A percentile compares a stretch with the other conserved stretches of the same genome.
phyloP scores from a whole-genome alignment of 1,140 invertebrate species.

The Gyrodactylus salaris region DNA sequence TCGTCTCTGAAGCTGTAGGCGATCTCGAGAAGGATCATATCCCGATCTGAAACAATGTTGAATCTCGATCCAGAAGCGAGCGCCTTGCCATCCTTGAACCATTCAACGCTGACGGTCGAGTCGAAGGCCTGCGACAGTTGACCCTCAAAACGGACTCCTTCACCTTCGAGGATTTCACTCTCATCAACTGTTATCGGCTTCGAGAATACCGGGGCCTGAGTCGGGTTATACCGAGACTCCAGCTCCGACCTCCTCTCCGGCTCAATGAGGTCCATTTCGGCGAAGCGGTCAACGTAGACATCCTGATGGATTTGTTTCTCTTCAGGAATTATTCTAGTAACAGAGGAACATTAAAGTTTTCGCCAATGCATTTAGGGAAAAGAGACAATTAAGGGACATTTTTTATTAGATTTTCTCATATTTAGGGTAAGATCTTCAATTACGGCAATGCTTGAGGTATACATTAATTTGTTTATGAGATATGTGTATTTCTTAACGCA shows the following conservation, averaged over 20 bases:
- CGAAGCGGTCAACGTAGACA: neutral
- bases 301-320: neutral
- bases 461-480: too few relatives aligned
- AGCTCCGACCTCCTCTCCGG: neutral
- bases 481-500: too few relatives aligned
- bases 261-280: neutral
- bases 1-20: neutral
- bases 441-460: too few relatives aligned
- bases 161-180: neutral
- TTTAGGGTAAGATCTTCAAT: too few relatives aligned
- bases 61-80: conserved; percentile 1
- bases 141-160: neutral
- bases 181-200: neutral
- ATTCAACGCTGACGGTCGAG: neutral
- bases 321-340: neutral
- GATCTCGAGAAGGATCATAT: neutral
- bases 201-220: neutral
- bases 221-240: neutral
- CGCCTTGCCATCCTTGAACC: neutral
- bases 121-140: neutral
- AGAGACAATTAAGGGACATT: too few relatives aligned
- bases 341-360: neutral
- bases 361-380: neutral
- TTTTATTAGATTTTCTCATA: too few relatives aligned
- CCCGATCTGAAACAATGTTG: neutral